These are phyloP conservation scores for Hydropotes inermis DNA, from an alignment of 2,113 vertebrate species.

Conservation along the genomic window DNA sequence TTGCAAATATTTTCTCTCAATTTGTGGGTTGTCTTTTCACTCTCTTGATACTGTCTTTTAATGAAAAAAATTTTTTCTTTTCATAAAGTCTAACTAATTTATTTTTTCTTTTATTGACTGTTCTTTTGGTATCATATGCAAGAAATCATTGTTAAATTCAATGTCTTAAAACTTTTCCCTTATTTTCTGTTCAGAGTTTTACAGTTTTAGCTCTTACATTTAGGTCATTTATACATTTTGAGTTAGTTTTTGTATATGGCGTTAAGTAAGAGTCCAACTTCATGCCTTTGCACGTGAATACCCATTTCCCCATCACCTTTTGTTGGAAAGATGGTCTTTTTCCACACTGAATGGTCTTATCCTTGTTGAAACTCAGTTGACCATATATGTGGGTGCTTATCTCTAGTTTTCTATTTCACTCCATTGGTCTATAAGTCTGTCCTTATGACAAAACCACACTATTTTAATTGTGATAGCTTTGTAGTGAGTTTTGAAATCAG, in stretches of 20 bases:
- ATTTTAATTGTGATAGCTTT: not conserved
- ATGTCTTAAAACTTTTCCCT: not conserved
- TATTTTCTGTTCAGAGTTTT: not conserved
- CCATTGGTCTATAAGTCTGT: not conserved
- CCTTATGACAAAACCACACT: not conserved
- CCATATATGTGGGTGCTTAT: not conserved
- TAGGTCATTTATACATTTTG: not conserved
- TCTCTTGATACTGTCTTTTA: not conserved
- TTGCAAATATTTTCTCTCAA: not conserved
- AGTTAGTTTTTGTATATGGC: not conserved
- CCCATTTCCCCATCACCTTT: not conserved
- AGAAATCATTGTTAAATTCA: not conserved
- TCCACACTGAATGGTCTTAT: not conserved
- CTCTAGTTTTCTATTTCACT: not conserved
- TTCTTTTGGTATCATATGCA: not conserved
- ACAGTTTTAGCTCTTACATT: not conserved
- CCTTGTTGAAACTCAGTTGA: not conserved
- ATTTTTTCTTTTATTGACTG: not conserved
- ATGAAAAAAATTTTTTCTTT: not conserved
- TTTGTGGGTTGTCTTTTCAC: not conserved
- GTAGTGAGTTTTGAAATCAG: not conserved
- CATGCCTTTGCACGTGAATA: not conserved
- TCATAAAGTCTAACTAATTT: not conserved
- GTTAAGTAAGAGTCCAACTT: not conserved
- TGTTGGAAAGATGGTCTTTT: not conserved